phyloP scores from a whole-genome alignment of 2,113 vertebrate species.

The Epinephelus cyanopodus region DNA sequence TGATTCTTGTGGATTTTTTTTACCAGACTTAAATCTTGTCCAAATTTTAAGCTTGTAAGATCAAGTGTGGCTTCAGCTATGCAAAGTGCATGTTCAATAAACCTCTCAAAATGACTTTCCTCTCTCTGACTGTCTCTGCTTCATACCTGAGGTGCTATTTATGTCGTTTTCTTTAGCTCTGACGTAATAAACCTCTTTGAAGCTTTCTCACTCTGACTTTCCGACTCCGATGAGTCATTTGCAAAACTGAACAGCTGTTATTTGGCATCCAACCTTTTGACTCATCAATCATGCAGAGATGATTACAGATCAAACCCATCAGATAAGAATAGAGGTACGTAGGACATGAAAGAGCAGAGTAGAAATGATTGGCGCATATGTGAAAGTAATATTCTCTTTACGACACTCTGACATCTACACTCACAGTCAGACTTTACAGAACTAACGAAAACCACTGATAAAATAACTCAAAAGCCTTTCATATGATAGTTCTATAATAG shows the following conservation, averaged over 20 bases:
- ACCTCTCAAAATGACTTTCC: background rate
- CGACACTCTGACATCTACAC: background rate
- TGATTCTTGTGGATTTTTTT: background rate
- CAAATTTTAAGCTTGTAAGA: background rate
- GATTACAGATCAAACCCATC: background rate
- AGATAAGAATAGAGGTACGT: background rate
- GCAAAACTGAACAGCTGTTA: background rate
- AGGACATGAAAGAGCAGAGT: background rate
- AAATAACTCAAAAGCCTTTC: background rate
- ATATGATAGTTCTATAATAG: too few relatives aligned
- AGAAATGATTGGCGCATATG: background rate
- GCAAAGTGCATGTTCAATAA: background rate
- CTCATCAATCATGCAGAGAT: constrained; percentile 20
- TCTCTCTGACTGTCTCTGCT: constrained; percentile 9
- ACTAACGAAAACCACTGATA: background rate
- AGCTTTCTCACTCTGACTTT: constrained; percentile 2
- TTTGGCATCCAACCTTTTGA: background rate
- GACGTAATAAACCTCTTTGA: constrained; percentile 24
- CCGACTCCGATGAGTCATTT: constrained; percentile 12
- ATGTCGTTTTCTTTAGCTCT: constrained; percentile 14
- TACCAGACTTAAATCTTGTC: background rate
- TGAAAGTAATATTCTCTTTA: background rate
- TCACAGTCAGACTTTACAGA: background rate
- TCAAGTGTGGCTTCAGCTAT: background rate
- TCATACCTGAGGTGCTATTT: constrained; percentile 24